These are phyloP conservation scores for Cataglyphis altisquamis DNA, from an alignment of 2,888 invertebrate genomes.

Conservation along the genomic window DNA sequence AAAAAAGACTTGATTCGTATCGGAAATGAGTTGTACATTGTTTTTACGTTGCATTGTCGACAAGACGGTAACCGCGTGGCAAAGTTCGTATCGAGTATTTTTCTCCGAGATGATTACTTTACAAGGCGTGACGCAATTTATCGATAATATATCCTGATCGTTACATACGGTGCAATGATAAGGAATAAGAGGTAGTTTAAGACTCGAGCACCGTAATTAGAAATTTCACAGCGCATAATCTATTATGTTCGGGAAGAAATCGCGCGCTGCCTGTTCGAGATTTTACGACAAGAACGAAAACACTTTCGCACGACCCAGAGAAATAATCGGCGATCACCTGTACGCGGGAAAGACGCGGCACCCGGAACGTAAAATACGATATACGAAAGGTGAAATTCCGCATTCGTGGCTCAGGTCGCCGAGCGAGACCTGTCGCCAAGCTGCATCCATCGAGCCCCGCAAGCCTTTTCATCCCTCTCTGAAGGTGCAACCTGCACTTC, in stretches of 20 bases:
- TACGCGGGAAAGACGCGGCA: conserved; percentile 70
- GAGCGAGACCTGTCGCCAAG: conserved; percentile 75
- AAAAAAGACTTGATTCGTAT: neutral
- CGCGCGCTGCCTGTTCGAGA: conserved; percentile 55
- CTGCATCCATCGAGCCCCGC: conserved; percentile 62
- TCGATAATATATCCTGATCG: conserved; percentile 30
- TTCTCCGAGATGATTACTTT: conserved; percentile 1
- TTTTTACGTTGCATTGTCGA: conserved; percentile 9
- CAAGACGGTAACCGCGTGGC: neutral
- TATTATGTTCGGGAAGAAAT: conserved; percentile 56
- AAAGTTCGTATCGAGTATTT: conserved; percentile 15
- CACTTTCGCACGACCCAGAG: conserved; percentile 83
- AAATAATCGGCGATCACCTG: conserved; percentile 75
- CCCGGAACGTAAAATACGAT: conserved; percentile 54
- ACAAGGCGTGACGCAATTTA: conserved; percentile 27
- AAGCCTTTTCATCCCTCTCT: conserved; percentile 58
- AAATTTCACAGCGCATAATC: conserved; percentile 68
- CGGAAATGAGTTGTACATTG: conserved; percentile 20
- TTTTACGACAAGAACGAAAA: conserved; percentile 77
- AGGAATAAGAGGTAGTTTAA: conserved; percentile 49
- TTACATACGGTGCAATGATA: conserved; percentile 33
- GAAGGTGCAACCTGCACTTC: conserved; percentile 82
- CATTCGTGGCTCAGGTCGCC: conserved; percentile 68
- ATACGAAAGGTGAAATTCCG: conserved; percentile 77
- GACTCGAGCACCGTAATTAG: conserved; percentile 62